Conservation (phyloP, 2,113 vertebrate species). For the Lophura nycthemera region DNA sequence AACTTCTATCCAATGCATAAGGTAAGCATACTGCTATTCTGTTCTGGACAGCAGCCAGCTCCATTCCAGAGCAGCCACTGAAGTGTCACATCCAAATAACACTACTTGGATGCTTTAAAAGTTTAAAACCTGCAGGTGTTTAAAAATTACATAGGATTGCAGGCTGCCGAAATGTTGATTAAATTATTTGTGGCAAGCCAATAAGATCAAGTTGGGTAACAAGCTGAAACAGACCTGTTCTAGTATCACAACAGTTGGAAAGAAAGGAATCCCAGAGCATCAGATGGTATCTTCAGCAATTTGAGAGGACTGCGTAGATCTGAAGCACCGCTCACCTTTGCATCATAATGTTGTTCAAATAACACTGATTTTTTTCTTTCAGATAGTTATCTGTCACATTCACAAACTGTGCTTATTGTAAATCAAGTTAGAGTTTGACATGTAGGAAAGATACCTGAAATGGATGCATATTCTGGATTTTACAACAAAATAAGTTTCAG, state of each 20-base stretch:
- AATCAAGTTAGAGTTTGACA: rapidly evolving
- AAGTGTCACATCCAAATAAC: neutral
- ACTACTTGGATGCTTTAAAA: neutral
- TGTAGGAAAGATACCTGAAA: neutral
- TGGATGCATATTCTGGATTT: neutral
- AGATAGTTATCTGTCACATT: neutral
- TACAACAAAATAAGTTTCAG: neutral
- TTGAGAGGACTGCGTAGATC: neutral
- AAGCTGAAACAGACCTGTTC: neutral
- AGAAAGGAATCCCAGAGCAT: neutral
- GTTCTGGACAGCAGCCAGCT: neutral
- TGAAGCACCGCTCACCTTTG: neutral
- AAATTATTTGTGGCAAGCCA: neutral
- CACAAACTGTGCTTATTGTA: neutral
- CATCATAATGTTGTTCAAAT: neutral
- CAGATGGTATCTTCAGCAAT: neutral
- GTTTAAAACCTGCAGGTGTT: neutral
- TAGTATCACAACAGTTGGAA: neutral
- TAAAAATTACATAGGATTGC: neutral
- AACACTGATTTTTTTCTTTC: neutral
- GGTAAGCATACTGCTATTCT: neutral
- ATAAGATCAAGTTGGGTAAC: neutral
- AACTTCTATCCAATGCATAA: neutral
- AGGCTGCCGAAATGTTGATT: neutral
- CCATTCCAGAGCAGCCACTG: neutral